These are phyloP conservation scores for Alcis repandata DNA, from an alignment of 2,888 invertebrate species.

Conservation along the genomic window DNA sequence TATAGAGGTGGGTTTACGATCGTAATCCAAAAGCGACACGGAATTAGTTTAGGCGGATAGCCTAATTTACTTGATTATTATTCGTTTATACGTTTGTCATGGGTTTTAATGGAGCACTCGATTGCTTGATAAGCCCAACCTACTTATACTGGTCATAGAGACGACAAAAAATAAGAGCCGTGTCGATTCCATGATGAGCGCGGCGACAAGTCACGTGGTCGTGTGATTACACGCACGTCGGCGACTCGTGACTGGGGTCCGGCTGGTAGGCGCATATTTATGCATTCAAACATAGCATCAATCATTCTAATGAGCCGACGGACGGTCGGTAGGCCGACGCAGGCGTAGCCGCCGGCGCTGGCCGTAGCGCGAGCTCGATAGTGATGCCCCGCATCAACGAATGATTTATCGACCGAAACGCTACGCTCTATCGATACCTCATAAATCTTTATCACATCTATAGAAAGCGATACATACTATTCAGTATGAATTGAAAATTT, in stretches of 20 bases:
- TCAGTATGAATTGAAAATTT: constrained; percentile 40
- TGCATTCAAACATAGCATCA: constrained; percentile 81
- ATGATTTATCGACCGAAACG: constrained; percentile 57
- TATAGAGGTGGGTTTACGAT: constrained; percentile 33
- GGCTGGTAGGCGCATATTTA: constrained; percentile 75
- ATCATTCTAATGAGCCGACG: constrained; percentile 82
- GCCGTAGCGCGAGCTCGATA: constrained; percentile 64
- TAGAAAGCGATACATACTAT: constrained; percentile 42
- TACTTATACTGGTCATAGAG: constrained; percentile 28
- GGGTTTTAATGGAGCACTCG: constrained; percentile 32
- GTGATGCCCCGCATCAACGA: constrained; percentile 58
- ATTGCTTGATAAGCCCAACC: constrained; percentile 31
- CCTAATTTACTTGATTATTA: constrained; percentile 37
- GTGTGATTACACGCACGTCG: constrained; percentile 63
- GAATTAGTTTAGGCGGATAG: constrained; percentile 26
- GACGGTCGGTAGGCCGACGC: constrained; percentile 66
- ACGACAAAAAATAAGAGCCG: constrained; percentile 26
- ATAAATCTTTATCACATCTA: constrained; percentile 47
- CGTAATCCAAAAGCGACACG: constrained; percentile 33
- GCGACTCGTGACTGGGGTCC: constrained; percentile 70
- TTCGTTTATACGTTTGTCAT: constrained; percentile 36
- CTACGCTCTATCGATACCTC: constrained; percentile 50
- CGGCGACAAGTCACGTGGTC: constrained; percentile 43
- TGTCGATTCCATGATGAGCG: constrained; percentile 30
- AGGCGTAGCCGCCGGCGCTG: constrained; percentile 57